Percentiles rank a stretch among this genome's conserved stretches.
These are phyloP conservation scores for Lucilia sericata DNA, from an alignment of 1,140 invertebrate genomes.

Conservation along the genomic window DNA sequence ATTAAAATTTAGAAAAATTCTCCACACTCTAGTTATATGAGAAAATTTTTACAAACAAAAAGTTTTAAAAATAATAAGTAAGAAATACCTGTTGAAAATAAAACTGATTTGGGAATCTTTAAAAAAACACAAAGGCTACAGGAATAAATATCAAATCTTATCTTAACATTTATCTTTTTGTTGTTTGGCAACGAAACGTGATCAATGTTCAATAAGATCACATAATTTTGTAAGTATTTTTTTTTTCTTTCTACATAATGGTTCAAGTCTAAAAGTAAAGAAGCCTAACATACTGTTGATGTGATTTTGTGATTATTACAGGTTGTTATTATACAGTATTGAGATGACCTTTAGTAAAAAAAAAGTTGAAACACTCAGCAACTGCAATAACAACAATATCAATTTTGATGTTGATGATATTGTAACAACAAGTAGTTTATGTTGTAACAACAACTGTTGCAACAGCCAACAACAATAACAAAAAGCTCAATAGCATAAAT, in stretches of 20 bases:
- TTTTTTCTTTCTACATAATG: background rate
- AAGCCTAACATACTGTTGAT: background rate
- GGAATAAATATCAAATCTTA: constrained; percentile 27
- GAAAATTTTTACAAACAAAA: no score
- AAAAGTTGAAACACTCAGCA: background rate
- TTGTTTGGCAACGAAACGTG: constrained; percentile 42
- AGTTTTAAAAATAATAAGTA: no score
- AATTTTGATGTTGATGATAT: constrained; percentile 3
- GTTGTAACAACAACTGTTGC: constrained; percentile 30
- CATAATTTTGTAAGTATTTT: constrained; percentile 43
- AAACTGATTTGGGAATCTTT: no score
- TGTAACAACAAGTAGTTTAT: constrained; percentile 40
- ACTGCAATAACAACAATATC: constrained; percentile 25
- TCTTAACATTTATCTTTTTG: constrained; percentile 37
- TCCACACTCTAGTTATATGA: no score
- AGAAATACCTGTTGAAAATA: no score
- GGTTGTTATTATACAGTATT: constrained; percentile 7
- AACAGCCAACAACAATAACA: constrained; percentile 34
- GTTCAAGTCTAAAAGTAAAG: background rate
- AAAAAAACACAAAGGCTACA: no score
- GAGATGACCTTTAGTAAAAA: constrained; percentile 34
- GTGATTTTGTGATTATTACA: constrained; percentile 28
- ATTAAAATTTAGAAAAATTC: background rate
- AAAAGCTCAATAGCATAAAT: background rate
- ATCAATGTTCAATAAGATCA: constrained; percentile 46